A percentile compares a stretch with the other conserved stretches of the same genome.
phyloP scores from a whole-genome alignment of 2,888 invertebrate genomes.

The Helobdella robusta region DNA sequence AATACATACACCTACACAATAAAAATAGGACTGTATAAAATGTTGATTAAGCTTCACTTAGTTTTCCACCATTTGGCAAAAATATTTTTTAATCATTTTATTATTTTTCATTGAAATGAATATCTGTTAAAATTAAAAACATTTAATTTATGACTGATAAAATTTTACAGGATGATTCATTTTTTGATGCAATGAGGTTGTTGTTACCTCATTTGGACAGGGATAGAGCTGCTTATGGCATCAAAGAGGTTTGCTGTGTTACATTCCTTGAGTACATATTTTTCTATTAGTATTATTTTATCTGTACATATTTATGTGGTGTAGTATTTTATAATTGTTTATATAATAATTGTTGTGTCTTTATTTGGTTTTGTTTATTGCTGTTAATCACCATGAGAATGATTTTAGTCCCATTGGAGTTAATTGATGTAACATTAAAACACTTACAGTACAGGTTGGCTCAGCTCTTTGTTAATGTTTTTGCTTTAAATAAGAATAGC shows the following conservation, averaged over 20 bases:
- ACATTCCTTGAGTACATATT: too few relatives aligned
- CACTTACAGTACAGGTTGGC: slow-evolving; percentile 60
- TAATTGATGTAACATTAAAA: not conserved
- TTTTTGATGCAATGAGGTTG: slow-evolving; percentile 67
- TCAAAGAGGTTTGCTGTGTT: slow-evolving; percentile 59
- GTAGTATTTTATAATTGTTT: too few relatives aligned
- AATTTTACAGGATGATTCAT: slow-evolving; percentile 46
- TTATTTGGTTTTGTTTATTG: not conserved
- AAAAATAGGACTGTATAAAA: too few relatives aligned
- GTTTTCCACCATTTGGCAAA: not conserved
- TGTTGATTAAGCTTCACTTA: too few relatives aligned
- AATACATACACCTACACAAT: not conserved
- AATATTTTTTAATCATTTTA: not conserved
- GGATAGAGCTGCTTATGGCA: slow-evolving; percentile 69
- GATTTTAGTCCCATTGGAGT: not conserved
- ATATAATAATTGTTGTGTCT: not conserved
- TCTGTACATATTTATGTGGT: too few relatives aligned
- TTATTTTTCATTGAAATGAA: not conserved
- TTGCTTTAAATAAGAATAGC: slow-evolving; percentile 64
- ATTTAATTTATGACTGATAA: not conserved
- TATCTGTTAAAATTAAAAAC: not conserved
- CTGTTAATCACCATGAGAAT: not conserved
- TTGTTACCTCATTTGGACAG: slow-evolving; percentile 70
- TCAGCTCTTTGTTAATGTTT: slow-evolving; percentile 61
- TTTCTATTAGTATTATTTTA: too few relatives aligned